Evolutionary conservation across 2,797 vertebrate species (phyloP).

Genomic region (Tokudaia muenninki): DNA sequence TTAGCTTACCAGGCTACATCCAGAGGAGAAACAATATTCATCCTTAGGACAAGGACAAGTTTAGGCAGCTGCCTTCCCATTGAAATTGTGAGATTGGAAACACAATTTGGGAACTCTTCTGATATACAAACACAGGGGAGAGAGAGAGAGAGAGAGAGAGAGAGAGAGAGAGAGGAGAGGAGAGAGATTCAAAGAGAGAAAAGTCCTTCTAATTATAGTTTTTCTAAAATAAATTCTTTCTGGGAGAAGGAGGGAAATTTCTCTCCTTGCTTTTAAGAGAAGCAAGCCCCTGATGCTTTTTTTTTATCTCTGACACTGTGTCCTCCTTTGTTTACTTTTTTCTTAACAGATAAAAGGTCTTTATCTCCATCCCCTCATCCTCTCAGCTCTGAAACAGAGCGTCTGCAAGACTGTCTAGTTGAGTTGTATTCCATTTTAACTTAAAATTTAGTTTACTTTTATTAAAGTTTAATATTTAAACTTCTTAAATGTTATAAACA

Average conservation of each 20-base stretch:
- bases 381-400: neutral
- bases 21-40: neutral
- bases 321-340: neutral
- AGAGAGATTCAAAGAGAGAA: neutral
- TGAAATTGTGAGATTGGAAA: neutral
- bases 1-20: neutral
- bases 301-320: neutral
- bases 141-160: neutral
- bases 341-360: neutral
- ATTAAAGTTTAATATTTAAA: neutral
- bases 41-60: neutral
- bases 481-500: neutral
- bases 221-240: constrained; percentile 28
- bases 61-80: neutral
- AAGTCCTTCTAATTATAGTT: neutral
- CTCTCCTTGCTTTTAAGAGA: neutral
- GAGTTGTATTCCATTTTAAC: neutral
- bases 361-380: neutral
- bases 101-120: neutral
- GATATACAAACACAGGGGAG: neutral
- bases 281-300: neutral
- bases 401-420: neutral
- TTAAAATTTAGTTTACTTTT: neutral
- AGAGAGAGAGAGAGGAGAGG: no score
- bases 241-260: neutral